Evolutionary conservation across 2,888 invertebrate species (phyloP), one percentile per base, ranked within the genome.

Genomic region (Phengaris alcon): DNA sequence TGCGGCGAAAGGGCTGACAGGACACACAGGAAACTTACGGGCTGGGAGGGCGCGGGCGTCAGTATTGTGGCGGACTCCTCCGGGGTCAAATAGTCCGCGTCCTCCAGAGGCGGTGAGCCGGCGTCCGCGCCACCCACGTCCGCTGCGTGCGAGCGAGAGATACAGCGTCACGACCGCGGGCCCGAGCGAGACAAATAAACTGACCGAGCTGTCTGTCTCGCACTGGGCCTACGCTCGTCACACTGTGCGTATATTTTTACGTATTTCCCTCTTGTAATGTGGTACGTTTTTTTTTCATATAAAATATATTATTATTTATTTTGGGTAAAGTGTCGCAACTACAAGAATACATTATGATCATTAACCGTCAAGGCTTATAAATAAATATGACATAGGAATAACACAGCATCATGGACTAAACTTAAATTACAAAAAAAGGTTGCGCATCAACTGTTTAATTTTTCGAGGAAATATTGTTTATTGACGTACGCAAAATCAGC

Each of bases 81-180:
- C 48, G 96, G 96, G 59, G 96, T 96, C 91, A 96, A 96, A 90
- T 96, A 96, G 91, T 96, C 96, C 55, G 96, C 96, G 91, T 96
- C 96, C 78, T 96, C 96, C 79, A 90, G 85, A 81, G 92, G 91
- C 83, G 89, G 87, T 80, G 86, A 91, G 81, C 94, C 95, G 75
- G 88, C 93, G 82, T 93, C 91, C 75, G 77, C 77, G 76, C 80
- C 55, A 75, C 78, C 68, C 75, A 81, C 82, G 82, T 82, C 77
- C 77, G 79, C 82, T 79, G 80, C 79, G 79, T 77, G 79, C 78
- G 76, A 69, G 74, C 74, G 64, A 64, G 64, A 64, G 35, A 12
- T 35, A 64, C 35, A 64, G 12, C 12, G 64, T 64, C 64, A 64
- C 35, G 64, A 64, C 64, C 64, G 64, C 64, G 64, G 35, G 22